phyloP scores from a whole-genome alignment of 2,888 invertebrate species.

The Latheticus oryzae region DNA sequence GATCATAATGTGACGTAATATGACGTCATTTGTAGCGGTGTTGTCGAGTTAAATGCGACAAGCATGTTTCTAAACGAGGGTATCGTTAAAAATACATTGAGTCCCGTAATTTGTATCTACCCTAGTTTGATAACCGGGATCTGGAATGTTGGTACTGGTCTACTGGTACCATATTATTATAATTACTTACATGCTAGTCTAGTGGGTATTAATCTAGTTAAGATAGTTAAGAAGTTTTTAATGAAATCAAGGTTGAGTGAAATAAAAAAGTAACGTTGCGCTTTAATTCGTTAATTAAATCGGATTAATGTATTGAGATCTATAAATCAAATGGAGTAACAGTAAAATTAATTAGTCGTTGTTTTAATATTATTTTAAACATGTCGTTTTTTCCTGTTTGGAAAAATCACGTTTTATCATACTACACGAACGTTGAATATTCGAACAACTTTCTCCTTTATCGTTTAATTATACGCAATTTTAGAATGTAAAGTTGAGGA shows the following conservation, averaged over 20 bases:
- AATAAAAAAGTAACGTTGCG: conserved; percentile 25
- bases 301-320: conserved; percentile 26
- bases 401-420: conserved; percentile 27
- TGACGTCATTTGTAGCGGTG: conserved; percentile 8
- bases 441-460: conserved; percentile 42
- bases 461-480: conserved; percentile 41
- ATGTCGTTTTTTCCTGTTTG: conserved; percentile 19
- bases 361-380: no score
- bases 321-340: conserved; percentile 26
- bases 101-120: conserved; percentile 32
- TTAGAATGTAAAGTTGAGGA: conserved; percentile 29
- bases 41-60: conserved; percentile 4
- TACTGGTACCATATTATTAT: conserved; percentile 28
- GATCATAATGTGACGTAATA: conserved; percentile 10
- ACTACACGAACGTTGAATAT: conserved; percentile 32
- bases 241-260: conserved; percentile 30
- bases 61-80: conserved; percentile 25
- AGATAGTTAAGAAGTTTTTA: conserved; percentile 19
- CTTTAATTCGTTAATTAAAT: conserved; percentile 29
- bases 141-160: no score
- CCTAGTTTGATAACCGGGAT: conserved; percentile 36
- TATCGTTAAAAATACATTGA: conserved; percentile 19
- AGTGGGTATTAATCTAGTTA: no score
- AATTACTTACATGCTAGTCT: conserved; percentile 23
- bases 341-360: conserved; percentile 9